A percentile compares a stretch with the other conserved stretches of the same genome.
These are phyloP conservation scores for Bembecia ichneumoniformis DNA, from an alignment of 2,888 invertebrate species.

Conservation along the genomic window DNA sequence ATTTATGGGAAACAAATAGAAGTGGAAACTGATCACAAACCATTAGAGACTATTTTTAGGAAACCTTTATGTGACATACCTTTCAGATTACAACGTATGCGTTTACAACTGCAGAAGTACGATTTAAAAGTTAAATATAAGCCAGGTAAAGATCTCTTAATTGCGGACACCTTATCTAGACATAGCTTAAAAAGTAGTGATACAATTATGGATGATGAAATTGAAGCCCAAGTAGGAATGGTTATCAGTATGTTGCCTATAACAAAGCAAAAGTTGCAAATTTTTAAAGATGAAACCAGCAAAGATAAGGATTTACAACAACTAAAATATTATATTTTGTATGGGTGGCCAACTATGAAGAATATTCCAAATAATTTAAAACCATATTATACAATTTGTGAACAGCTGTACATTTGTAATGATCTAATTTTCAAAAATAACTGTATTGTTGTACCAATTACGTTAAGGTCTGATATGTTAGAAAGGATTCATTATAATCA, in stretches of 20 bases:
- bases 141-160: conserved; percentile 10
- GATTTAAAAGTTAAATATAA: conserved; percentile 9
- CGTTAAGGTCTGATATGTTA: neutral
- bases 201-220: conserved; percentile 5
- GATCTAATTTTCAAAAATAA: conserved; percentile 12
- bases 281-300: conserved; percentile 1
- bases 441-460: neutral
- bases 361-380: too few species aligned
- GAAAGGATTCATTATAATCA: neutral
- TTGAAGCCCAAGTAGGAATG: neutral
- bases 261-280: conserved; percentile 4
- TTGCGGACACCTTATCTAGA: conserved; percentile 9
- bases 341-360: too few species aligned
- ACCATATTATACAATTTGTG: neutral
- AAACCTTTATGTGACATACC: conserved; percentile 8
- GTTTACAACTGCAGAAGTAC: conserved; percentile 10
- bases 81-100: conserved; percentile 10
- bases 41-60: conserved; percentile 11
- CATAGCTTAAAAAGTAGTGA: neutral
- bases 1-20: conserved; percentile 10
- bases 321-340: too few species aligned
- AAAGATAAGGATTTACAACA: too few species aligned
- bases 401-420: conserved; percentile 6
- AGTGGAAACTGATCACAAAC: conserved; percentile 15
- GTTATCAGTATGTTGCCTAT: conserved; percentile 6